Base-by-base conservation (phyloP, 2,888 invertebrate genomes). In the Chymomyza amoena region DNA sequence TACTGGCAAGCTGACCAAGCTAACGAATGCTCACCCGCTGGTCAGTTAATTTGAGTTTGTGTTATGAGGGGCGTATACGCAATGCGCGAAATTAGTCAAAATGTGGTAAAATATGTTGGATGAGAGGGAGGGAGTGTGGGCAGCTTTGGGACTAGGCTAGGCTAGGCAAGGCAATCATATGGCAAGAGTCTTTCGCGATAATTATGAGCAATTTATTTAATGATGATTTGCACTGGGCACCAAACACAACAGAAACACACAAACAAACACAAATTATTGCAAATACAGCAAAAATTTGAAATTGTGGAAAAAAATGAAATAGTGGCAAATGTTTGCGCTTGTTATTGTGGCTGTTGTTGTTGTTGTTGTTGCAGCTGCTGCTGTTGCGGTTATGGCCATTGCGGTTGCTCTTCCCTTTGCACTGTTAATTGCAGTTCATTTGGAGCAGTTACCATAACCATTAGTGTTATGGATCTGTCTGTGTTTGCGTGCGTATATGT, bases 151-250 rank as follows among this genome's bases (percentile, higher is more conserved):
- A 9, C 32, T 9, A 45, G 39, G 10, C 39, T 36, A 36, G 13
- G 16, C 54, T 15, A 54, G 54, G 9, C 10, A 16, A 54, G 54
- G 54, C 54, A 18, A 20, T 9, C 54, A 54, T 9, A 54, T 18
- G 20, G 25, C 7, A 28, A 57, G 36, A n/a, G 64, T 59, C 39
- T 67, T 74, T 59, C 60, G 80, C 70, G 74, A 80, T 80, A 83
- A 84, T 81, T 84, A 79, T 76, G 73, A 70, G 72, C 76, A 87
- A 87, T 83, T 83, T 84, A 75, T 66, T 78, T 87, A 83, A 83
- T 87, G 84, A 87, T 84, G 76, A 86, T 83, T 86, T 77, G 80
- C 76, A 73, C 70, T 71, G 68, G 50, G 69, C 54, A 73, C 70
- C 70, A 69, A 59, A 4, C 25, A 61, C 54, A 77, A 61, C 16